Base-by-base conservation (phyloP, 35 echinoderm and acorn worm species). In the Hemicentrotus pulcherrimus region DNA sequence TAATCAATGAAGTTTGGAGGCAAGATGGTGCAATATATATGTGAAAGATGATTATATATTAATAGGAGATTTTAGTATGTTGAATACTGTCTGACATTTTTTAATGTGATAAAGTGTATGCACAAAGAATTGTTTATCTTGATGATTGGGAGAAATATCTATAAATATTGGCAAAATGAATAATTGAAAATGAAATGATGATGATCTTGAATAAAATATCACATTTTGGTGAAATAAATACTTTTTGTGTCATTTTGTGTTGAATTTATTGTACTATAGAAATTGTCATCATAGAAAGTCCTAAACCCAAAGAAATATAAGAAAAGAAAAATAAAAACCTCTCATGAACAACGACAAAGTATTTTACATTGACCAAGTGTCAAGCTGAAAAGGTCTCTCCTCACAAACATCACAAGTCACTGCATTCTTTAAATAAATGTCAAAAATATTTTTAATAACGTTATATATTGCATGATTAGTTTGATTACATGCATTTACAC, bases 161-260 rank as follows among this genome's bases (percentile, higher is more conserved):
- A 78, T 78, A 78, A 78, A 78, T 78, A 78, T 78, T 78, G 65
- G 65, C 65, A 78, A 78, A 78, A 78, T 78, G 65, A 78, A n/a
- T 78, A 22, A 78, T 22, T 78, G 65, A 78, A 78, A 59, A 28
- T 22, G 65, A 28, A 8, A 78, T 78, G 65, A 78, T 78, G 19
- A 78, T 78, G 65, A 28, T 78, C 65, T 78, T 78, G 65, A 78
- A 78, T 78, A 78, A 78, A 78, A 78, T 78, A 78, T 78, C 65
- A 78, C 65, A 78, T 78, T 78, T 78, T 78, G 22, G 24, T 78
- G 65, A 78, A 78, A 78, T 78, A 78, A 28, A 18, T 5, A 78
- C 10, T 2, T 78, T 78, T 78, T 78, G 61, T 78, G 2, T n/a
- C 19, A 28, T 78, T n/a, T 78, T 71, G 16, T 71, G 16, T 78